Base-by-base conservation (phyloP, 1,140 invertebrate species). In the Tribolium castaneum region DNA sequence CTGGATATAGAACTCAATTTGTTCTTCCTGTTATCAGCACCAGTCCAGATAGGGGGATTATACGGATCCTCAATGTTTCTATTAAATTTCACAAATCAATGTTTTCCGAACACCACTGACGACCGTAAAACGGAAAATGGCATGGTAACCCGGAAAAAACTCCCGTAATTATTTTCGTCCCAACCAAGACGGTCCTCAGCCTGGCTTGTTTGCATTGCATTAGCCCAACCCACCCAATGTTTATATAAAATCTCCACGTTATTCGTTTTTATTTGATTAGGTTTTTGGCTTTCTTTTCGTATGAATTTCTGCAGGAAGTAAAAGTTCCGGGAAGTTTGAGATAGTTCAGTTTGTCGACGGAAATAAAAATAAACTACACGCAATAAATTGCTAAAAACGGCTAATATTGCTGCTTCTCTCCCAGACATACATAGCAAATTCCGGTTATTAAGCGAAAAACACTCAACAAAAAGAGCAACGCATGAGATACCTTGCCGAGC, bases 1-100 rank as follows among this genome's bases (percentile, higher is more conserved):
- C 39, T 25, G 71, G 49, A 73, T 73, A 73, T 54, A 73, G 52
- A 52, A 52, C 45, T 52, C 71, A 73, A 73, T 73, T 73, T 52
- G 71, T 73, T 73, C 71, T 73, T 54, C 22, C 70, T 16, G 71
- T 73, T 73, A 73, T 73, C 71, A 73, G 52, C 70, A 22, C 70
- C 39, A 51, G 70, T 50, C 34, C 39, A 72, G 70, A 51, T 52
- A 52, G 39, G 13, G 39, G 70, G 70, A 72, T 51, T 51, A 51
- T 50, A 19, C 70, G 45, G 70, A 35, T 52, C 50, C 50, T 34
- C 49, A 73, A 73, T 51, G 45, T 73, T 73, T 73, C 71, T 73
- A 73, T 73, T 73, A 73, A 73, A 73, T 73, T 52, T 73, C 25
- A 54, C 52, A 66, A 66, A 35, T 66, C 30, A 7, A 39, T 51